Percentiles rank a stretch among this genome's conserved stretches.
phyloP scores from a whole-genome alignment of 2,888 invertebrate species.

The Parelbella ahira region DNA sequence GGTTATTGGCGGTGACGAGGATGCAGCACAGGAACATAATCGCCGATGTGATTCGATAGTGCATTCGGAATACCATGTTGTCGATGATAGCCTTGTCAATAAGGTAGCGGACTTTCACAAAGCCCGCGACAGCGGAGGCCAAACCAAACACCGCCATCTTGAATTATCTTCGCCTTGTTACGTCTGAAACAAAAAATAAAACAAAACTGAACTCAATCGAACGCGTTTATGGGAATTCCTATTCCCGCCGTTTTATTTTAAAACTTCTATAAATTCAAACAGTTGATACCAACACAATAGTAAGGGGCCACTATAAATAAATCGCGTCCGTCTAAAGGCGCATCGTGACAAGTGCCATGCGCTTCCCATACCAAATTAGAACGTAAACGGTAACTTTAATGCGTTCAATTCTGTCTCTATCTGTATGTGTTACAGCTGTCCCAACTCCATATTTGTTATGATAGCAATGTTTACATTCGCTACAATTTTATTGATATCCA shows the following conservation, averaged over 20 bases:
- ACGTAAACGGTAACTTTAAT: slow-evolving; percentile 63
- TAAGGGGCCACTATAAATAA: slow-evolving; percentile 57
- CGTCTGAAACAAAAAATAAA: slow-evolving; percentile 31
- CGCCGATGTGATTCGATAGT: slow-evolving; percentile 93
- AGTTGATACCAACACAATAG: slow-evolving; percentile 36
- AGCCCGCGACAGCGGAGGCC: slow-evolving; percentile 93
- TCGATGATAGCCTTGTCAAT: slow-evolving; percentile 94
- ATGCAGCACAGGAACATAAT: slow-evolving; percentile 92
- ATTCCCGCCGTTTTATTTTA: slow-evolving; percentile 20
- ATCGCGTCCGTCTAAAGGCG: slow-evolving; percentile 39
- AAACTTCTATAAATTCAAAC: slow-evolving; percentile 29
- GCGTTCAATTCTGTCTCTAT: slow-evolving; percentile 31
- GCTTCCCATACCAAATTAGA: slow-evolving; percentile 64
- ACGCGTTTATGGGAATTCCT: slow-evolving; percentile 2
- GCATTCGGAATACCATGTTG: slow-evolving; percentile 93
- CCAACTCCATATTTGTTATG: slow-evolving; percentile 28
- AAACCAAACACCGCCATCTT: slow-evolving; percentile 90
- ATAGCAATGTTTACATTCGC: slow-evolving; percentile 36
- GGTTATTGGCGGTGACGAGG: slow-evolving; percentile 93
- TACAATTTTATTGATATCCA: slow-evolving; percentile 37
- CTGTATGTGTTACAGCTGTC: slow-evolving; percentile 34
- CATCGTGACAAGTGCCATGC: slow-evolving; percentile 62
- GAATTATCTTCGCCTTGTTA: slow-evolving; percentile 42
- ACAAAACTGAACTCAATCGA: slow-evolving; percentile 12
- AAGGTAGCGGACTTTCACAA: slow-evolving; percentile 93